phyloP scores from a whole-genome alignment of 2,888 invertebrate species.

The Calameuta idolon region DNA sequence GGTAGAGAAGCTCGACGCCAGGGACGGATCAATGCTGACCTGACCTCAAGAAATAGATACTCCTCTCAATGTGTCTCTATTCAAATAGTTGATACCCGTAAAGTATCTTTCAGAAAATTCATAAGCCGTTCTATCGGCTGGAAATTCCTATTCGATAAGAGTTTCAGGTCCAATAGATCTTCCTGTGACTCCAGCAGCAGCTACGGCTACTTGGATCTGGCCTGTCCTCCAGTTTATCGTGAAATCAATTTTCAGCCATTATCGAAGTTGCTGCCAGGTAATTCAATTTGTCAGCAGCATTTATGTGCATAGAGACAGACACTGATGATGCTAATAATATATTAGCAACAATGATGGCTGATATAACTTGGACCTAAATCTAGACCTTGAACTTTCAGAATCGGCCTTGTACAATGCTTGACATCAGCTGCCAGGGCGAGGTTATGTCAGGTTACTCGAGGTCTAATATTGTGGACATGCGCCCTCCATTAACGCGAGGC shows the following conservation, averaged over 20 bases:
- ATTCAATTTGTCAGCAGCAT: not conserved
- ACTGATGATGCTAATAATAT: not conserved
- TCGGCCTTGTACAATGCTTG: not conserved
- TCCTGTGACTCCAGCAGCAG: not conserved
- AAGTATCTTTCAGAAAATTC: not conserved
- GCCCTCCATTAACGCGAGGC: not conserved
- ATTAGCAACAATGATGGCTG: not conserved
- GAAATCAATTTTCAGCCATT: not conserved
- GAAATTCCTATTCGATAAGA: not conserved
- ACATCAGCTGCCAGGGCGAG: not conserved
- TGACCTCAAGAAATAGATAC: not conserved
- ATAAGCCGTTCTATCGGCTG: not conserved
- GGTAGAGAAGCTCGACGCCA: not conserved
- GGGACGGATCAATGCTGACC: not conserved
- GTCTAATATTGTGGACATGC: not conserved
- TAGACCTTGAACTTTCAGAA: not conserved
- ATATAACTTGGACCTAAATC: not conserved
- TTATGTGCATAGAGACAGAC: not conserved
- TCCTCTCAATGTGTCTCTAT: not conserved
- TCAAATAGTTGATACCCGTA: not conserved
- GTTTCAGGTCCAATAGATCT: not conserved
- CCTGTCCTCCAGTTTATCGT: not conserved
- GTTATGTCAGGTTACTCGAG: not conserved
- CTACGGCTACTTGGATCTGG: not conserved
- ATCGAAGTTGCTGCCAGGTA: not conserved